Conservation (phyloP, 2,888 invertebrate species). For the Tenthredo scrophulariae region DNA sequence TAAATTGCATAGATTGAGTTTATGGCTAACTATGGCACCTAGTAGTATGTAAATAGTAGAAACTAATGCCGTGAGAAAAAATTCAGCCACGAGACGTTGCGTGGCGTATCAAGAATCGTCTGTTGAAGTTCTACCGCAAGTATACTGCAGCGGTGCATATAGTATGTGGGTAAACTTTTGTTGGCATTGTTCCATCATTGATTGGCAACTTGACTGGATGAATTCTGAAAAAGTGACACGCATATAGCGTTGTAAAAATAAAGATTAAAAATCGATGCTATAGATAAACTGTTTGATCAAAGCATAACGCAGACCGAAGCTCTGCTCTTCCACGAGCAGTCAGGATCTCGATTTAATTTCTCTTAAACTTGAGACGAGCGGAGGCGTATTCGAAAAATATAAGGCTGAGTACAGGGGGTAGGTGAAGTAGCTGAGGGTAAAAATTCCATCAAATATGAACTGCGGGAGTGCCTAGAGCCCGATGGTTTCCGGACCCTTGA, state of each 20-base stretch:
- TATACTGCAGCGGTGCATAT: not conserved
- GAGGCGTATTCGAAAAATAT: conserved; percentile 41
- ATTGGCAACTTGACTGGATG: not conserved
- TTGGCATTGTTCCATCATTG: not conserved
- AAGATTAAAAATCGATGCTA: not conserved
- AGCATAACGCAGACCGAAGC: not conserved
- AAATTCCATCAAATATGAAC: conserved; percentile 53
- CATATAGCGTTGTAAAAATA: not conserved
- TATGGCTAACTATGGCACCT: not conserved
- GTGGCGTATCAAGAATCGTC: conserved; percentile 13
- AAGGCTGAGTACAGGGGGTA: conserved; percentile 20
- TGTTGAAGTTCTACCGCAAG: not conserved
- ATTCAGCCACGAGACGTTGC: not conserved
- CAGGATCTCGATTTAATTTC: conserved; percentile 18
- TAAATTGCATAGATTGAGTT: not conserved
- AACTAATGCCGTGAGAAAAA: not conserved
- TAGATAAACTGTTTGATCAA: conserved; percentile 23
- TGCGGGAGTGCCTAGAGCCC: conserved; percentile 23
- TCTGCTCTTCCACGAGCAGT: not conserved
- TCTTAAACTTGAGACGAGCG: conserved; percentile 31
- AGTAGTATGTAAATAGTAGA: not conserved
- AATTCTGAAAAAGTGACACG: not conserved
- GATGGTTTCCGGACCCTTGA: conserved; percentile 45
- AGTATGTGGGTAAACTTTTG: not conserved
- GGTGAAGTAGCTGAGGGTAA: conserved; percentile 44